Base-by-base conservation (phyloP, 1,140 invertebrate genomes). In the Musca vetustissima region DNA sequence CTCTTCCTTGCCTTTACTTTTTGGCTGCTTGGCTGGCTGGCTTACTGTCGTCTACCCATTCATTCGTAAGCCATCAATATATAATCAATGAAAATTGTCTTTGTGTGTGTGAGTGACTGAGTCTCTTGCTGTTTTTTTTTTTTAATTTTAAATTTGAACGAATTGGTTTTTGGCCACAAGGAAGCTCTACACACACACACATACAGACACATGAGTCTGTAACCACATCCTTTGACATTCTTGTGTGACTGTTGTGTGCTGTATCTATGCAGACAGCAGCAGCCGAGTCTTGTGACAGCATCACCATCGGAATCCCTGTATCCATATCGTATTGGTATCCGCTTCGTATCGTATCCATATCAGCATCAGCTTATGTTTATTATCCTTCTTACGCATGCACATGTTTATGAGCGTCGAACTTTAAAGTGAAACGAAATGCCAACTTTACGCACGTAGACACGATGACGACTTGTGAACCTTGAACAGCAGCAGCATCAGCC, bases 361-460 rank as follows among this genome's bases (percentile, higher is more conserved):
- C 49, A 21, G 13, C 49, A 36, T 15, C 28, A 61, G 57, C 57
- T 61, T 61, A 61, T 61, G 57, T 36, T 61, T 61, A 61, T 36
- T 61, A 61, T 61, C 57, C 57, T 61, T 36, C 32, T 61, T 61
- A 61, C 57, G 57, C 57, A 61, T 61, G 57, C 57, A 61, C 57
- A 61, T 61, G 17, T 21, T 43, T 61, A 36, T 36, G 57, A 19
- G 57, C 22, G 36, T 28, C 8, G 3, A 43, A 43, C 36, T 43
- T 43, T 43, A 61, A 43, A 36, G 19, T 61, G 22, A 59, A 36
- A 32, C 21, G 32, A 61, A 61, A 61, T 61, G 57, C 57, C 57
- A 61, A 61, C 57, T 61, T 43, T 43, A 61, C 57, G 57, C 57
- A 61, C 57, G 57, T 61, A 61, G 57, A 61, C 57, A 15, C n/a